Evolutionary conservation across 2,797 vertebrate genomes (phyloP).

Genomic region (Peromyscus eremicus): DNA sequence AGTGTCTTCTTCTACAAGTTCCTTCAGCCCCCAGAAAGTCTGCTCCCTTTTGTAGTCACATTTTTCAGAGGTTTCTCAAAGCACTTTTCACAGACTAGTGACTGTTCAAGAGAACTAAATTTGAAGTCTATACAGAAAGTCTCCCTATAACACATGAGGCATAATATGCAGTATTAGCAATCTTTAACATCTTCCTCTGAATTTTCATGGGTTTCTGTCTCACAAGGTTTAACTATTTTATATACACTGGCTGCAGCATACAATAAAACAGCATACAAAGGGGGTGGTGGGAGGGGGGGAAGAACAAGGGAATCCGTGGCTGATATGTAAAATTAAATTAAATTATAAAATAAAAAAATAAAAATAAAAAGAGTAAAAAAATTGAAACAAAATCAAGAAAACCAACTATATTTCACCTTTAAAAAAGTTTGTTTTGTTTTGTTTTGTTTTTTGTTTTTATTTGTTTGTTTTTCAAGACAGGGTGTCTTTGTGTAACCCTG

Average conservation of each 20-base stretch:
- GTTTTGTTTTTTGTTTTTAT: too few species aligned
- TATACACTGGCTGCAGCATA: background rate
- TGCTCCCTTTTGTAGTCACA: slow-evolving; percentile 96
- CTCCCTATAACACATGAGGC: background rate
- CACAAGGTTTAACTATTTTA: background rate
- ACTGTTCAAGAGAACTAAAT: background rate
- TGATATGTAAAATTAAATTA: too few species aligned
- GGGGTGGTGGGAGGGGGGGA: too few species aligned
- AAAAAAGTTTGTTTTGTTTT: background rate
- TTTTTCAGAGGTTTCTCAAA: slow-evolving; percentile 78
- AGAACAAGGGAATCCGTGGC: too few species aligned
- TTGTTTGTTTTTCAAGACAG: too few species aligned
- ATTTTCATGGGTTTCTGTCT: background rate
- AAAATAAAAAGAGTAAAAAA: background rate
- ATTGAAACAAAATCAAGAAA: background rate
- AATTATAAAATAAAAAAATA: too few species aligned
- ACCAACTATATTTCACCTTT: background rate
- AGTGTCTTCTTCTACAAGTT: slow-evolving; percentile 98
- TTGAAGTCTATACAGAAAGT: background rate
- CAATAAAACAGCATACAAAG: background rate
- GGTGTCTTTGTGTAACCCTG: background rate
- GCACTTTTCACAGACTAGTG: background rate
- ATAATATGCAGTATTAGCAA: background rate
- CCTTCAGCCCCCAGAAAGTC: slow-evolving; percentile 97
- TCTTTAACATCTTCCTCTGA: background rate